A percentile compares a stretch with the other conserved stretches of the same genome.
Evolutionary conservation across 1,140 invertebrate genomes (phyloP).

Genomic region (Hycleus cichorii): DNA sequence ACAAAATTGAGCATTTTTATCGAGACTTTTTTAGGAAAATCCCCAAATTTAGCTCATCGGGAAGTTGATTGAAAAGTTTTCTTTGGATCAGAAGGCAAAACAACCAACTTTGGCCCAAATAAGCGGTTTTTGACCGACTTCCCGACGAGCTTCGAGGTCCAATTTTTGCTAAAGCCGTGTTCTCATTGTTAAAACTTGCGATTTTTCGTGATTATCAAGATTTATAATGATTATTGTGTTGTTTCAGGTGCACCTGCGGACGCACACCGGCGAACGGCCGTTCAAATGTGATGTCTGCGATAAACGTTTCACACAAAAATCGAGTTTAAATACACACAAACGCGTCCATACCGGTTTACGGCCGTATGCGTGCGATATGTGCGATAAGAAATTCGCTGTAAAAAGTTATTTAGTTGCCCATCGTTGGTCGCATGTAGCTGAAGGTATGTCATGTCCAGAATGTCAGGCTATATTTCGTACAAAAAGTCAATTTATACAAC

Average conservation of each 20-base stretch:
- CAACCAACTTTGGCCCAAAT: no score
- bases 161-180: not conserved
- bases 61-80: no score
- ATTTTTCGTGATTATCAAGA: no score
- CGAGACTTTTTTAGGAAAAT: no score
- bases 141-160: no score
- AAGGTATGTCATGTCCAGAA: slow-evolving; percentile 61
- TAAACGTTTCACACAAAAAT: slow-evolving; percentile 71
- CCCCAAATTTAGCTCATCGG: no score
- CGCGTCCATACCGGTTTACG: slow-evolving; percentile 71
- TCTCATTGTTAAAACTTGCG: not conserved
- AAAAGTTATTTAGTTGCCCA: slow-evolving; percentile 71
- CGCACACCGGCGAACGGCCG: slow-evolving; percentile 69
- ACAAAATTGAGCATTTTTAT: no score
- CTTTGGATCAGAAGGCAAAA: no score
- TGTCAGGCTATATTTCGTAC: slow-evolving; percentile 61
- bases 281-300: slow-evolving; percentile 71
- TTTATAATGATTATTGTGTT: not conserved
- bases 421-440: slow-evolving; percentile 66
- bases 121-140: no score
- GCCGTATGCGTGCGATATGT: slow-evolving; percentile 67
- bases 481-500: slow-evolving; percentile 61
- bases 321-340: slow-evolving; percentile 75
- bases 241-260: slow-evolving; percentile 59
- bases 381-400: slow-evolving; percentile 67